These are phyloP conservation scores for Toxotes jaculatrix DNA, from an alignment of 2,113 vertebrate genomes.

Conservation along the genomic window DNA sequence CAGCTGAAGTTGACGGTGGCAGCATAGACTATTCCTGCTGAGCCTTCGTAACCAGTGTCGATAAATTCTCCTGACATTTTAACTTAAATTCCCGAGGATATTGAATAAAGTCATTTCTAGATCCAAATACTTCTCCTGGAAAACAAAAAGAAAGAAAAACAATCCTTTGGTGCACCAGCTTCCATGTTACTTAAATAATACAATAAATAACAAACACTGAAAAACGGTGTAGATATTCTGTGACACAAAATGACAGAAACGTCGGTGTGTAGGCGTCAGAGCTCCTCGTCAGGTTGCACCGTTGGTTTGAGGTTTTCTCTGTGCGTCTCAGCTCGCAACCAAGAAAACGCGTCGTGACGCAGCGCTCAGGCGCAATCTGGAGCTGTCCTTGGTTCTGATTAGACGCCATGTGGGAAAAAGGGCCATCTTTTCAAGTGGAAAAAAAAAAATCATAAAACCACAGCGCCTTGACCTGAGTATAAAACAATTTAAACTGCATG, in stretches of 20 bases:
- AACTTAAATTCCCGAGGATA: constrained; percentile 24
- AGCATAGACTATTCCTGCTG: constrained; percentile 50
- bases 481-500: not conserved
- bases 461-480: not conserved
- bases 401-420: not conserved
- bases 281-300: constrained; percentile 7
- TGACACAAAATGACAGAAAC: not conserved
- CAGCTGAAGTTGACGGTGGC: constrained; percentile 63
- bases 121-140: not conserved
- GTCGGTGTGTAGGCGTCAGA: not conserved
- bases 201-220: not conserved
- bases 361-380: constrained; percentile 34
- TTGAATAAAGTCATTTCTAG: not conserved
- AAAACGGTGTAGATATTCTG: not conserved
- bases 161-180: not conserved
- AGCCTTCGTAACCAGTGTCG: constrained; percentile 54
- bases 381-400: constrained; percentile 61
- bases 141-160: not conserved
- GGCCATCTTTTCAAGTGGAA: not conserved
- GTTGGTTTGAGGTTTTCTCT: constrained; percentile 27
- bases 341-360: constrained; percentile 34
- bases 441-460: not conserved
- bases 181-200: not conserved
- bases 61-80: constrained; percentile 73
- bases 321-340: constrained; percentile 27